Evolutionary conservation across 2,113 vertebrate species (phyloP), one percentile per base, ranked within the genome.

Genomic region (Dolichallabes microphthalmus): DNA sequence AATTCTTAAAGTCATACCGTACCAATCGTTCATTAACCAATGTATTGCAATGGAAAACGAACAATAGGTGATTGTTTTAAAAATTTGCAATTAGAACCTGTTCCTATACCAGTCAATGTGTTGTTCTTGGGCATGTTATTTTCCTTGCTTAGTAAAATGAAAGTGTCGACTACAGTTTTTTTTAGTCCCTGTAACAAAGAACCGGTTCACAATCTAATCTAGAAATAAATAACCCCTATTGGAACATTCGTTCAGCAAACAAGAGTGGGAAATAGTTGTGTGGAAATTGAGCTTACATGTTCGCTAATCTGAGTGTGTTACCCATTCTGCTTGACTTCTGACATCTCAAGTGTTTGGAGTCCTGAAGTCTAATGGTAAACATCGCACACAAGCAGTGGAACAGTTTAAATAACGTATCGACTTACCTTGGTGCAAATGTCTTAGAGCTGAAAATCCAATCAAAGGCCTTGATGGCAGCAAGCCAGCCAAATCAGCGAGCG

Each of bases 381-480:
- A 78, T 78, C 79, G 25, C 71, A 69, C 52, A 68, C 80, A 77
- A 82, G 80, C 80, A 75, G 66, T 77, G 32, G 79, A 77, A 52
- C 35, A 50, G 79, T 80, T 87, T 85, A 87, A 84, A 89, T 88
- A 87, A 89, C 89, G 86, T 94, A 94, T 93, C 92, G 93, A 93
- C 93, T 92, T 92, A 91, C 92, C 92, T 92, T 87, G 89, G 88
- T 88, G 91, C 89, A 91, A 93, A 93, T 90, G 92, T 90, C 89
- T 91, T 90, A 88, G 85, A 90, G 91, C 92, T 92, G 92, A 58
- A 93, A 92, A 93, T 93, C 92, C 91, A 92, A 93, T 94, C 92
- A 93, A 92, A 93, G 92, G 91, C 13, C 90, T 91, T 85, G 2
- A 85, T 92, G 93, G 93, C 93, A 86, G 88, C 6, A 84, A 30